These are phyloP conservation scores for Microctenopoma lineatum DNA, from an alignment of 2,797 vertebrate species.

Conservation along the genomic window DNA sequence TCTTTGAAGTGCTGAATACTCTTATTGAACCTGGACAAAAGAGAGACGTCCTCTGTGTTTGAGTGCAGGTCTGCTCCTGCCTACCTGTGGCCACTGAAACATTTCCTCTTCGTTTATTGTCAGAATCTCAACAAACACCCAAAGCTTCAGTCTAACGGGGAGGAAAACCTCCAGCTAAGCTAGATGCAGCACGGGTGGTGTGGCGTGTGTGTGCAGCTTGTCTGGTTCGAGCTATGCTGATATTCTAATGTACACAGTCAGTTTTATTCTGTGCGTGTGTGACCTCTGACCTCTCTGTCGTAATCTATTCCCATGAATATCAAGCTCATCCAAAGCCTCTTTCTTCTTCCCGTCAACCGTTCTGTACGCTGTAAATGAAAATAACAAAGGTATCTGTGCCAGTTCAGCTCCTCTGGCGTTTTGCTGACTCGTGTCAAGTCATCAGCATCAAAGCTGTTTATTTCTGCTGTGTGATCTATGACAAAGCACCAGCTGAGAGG, in stretches of 20 bases:
- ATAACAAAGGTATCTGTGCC: background rate
- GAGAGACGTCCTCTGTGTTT: no score
- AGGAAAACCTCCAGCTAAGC: no score
- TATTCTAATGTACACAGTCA: background rate
- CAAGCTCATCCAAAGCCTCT: background rate
- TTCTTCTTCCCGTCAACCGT: no score
- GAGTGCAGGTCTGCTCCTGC: no score
- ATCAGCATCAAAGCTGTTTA: background rate
- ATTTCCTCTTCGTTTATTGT: background rate
- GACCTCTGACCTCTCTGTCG: background rate
- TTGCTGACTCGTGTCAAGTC: conserved; percentile 8
- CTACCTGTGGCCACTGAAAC: no score
- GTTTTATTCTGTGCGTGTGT: conserved; percentile 1
- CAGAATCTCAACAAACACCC: no score
- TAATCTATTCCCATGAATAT: conserved; percentile 12
- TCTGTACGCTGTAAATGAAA: background rate
- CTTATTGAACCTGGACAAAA: background rate
- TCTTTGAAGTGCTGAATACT: background rate
- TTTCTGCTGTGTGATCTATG: background rate
- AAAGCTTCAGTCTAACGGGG: no score
- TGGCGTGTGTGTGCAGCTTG: no score
- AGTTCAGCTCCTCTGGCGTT: conserved; percentile 1
- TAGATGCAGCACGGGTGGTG: no score
- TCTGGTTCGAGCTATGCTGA: no score
- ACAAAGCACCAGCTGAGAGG: background rate